Evolutionary conservation across 2,797 vertebrate species (phyloP).

Genomic region (Onychomys torridus): DNA sequence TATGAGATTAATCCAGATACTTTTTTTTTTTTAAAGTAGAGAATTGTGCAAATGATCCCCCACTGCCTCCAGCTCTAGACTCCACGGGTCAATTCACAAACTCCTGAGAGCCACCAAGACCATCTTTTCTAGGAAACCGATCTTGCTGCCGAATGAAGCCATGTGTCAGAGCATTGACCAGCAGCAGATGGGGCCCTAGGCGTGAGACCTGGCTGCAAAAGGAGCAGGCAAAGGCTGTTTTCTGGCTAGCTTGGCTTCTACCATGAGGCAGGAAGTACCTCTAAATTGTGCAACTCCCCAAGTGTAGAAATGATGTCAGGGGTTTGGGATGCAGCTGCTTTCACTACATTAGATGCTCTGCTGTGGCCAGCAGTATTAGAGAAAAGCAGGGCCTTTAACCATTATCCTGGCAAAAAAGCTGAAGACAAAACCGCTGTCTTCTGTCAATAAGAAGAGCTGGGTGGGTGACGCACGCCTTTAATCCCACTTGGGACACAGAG

Average conservation of each 20-base stretch:
- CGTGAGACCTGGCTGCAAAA: neutral
- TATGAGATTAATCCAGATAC: slow-evolving; percentile 37
- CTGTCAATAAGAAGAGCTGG: neutral
- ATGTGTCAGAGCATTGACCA: neutral
- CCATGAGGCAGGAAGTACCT: neutral
- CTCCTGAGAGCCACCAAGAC: neutral
- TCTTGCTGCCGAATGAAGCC: neutral
- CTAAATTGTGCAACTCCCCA: neutral
- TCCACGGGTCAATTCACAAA: neutral
- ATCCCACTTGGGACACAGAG: no score
- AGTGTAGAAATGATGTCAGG: neutral
- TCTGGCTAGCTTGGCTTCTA: neutral
- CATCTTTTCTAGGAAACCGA: neutral
- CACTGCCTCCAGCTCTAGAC: neutral
- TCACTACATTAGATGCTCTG: neutral
- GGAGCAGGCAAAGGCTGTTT: neutral
- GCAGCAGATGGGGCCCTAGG: neutral
- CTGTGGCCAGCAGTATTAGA: neutral
- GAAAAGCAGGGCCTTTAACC: neutral
- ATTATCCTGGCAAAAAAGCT: slow-evolving; percentile 43
- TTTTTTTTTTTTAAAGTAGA: neutral
- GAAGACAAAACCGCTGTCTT: neutral
- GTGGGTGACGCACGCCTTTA: no score
- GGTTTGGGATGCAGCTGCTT: neutral
- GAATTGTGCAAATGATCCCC: neutral